These are phyloP conservation scores for Aurelia sp. DNA, from an alignment of 30 jellyfish, hydroid and myxozoan species.

Conservation along the genomic window DNA sequence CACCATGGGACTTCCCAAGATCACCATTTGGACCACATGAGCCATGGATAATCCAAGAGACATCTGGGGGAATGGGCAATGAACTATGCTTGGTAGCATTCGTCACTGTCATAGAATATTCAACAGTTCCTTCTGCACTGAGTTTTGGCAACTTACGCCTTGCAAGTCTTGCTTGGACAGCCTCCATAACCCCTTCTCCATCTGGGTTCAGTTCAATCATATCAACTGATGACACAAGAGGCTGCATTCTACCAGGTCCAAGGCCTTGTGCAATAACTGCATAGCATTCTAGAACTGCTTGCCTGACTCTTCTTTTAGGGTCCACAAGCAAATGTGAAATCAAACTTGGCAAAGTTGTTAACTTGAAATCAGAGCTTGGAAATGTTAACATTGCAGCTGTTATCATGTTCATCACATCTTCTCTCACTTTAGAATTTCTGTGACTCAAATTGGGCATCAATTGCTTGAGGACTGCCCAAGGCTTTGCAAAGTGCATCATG, in stretches of 20 bases:
- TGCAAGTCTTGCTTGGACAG: slow-evolving; percentile 92
- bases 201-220: slow-evolving; percentile 76
- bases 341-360: slow-evolving; percentile 63
- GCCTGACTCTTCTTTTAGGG: slow-evolving; percentile 78
- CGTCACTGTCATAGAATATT: slow-evolving; percentile 79
- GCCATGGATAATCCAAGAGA: slow-evolving; percentile 89
- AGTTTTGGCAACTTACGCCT: slow-evolving; percentile 84
- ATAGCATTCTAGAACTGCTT: slow-evolving; percentile 92
- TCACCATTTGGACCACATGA: slow-evolving; percentile 36
- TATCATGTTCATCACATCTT: slow-evolving; percentile 76
- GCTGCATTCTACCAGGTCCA: slow-evolving; percentile 93
- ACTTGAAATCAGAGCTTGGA: slow-evolving; percentile 87
- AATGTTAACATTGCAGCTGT: slow-evolving; percentile 89
- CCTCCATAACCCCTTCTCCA: slow-evolving; percentile 92
- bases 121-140: slow-evolving; percentile 76
- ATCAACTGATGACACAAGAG: slow-evolving; percentile 96
- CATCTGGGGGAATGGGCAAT: slow-evolving; percentile 75
- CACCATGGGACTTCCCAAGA: slow-evolving; percentile 17
- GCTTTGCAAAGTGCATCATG: slow-evolving; percentile 84
- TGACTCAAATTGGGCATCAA: slow-evolving; percentile 70
- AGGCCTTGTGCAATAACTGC: slow-evolving; percentile 94
- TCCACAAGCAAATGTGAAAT: slow-evolving; percentile 79
- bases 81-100: slow-evolving; percentile 28
- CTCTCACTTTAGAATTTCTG: slow-evolving; percentile 81
- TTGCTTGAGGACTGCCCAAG: slow-evolving; percentile 67